phyloP scores from a whole-genome alignment of 2,113 vertebrate genomes.

The Neolamprologus brichardi region DNA sequence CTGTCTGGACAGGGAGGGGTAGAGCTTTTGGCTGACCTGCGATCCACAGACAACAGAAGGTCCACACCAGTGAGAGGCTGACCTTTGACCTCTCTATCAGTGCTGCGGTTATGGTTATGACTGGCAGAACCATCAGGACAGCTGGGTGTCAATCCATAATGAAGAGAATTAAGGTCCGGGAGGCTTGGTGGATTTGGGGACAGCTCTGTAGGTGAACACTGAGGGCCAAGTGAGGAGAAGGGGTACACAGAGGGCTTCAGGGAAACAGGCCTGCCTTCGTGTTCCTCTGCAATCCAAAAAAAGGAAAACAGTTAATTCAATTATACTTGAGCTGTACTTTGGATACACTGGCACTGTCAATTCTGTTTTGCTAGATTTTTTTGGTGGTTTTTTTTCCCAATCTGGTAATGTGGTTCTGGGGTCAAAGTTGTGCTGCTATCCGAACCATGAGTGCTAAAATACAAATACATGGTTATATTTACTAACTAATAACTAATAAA shows the following conservation, averaged over 20 bases:
- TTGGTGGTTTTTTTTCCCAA: background rate
- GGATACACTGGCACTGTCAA: background rate
- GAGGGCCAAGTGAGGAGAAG: slow-evolving; percentile 61
- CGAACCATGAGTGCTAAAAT: background rate
- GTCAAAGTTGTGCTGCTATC: background rate
- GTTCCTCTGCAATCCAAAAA: slow-evolving; percentile 61
- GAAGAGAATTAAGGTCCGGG: slow-evolving; percentile 62
- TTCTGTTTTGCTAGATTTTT: background rate
- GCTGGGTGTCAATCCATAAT: slow-evolving; percentile 50
- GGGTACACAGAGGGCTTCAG: slow-evolving; percentile 49
- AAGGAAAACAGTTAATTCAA: background rate
- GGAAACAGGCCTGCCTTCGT: slow-evolving; percentile 63
- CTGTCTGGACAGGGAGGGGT: slow-evolving; percentile 71
- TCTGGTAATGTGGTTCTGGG: background rate
- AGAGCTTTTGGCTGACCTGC: slow-evolving; percentile 59
- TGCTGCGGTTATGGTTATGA: background rate
- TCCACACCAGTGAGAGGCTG: slow-evolving; percentile 82
- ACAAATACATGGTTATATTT: background rate
- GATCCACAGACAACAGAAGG: slow-evolving; percentile 86
- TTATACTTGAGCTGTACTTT: background rate
- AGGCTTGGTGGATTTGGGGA: slow-evolving; percentile 41
- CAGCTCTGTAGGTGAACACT: slow-evolving; percentile 56
- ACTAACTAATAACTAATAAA: background rate
- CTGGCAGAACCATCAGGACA: slow-evolving; percentile 25
- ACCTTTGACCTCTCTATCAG: slow-evolving; percentile 55